A percentile compares a stretch with the other conserved stretches of the same genome.
Conservation (phyloP, 2,113 vertebrate species). For the Bubo scandiacus region DNA sequence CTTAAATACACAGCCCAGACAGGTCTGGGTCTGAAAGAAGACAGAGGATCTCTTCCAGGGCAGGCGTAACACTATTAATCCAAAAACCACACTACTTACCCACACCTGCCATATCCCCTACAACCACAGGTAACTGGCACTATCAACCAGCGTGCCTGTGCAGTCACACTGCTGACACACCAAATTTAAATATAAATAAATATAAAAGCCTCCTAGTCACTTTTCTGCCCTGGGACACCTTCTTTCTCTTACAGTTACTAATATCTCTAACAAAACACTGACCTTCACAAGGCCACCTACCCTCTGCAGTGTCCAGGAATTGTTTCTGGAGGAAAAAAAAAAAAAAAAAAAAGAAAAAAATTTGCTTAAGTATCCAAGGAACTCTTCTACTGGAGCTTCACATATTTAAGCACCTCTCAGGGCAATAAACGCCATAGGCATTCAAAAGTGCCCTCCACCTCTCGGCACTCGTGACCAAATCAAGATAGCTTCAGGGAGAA, state of each 20-base stretch:
- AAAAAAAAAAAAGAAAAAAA: no score
- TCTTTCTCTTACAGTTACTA: background rate
- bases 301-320: accelerated
- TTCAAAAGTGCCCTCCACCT: background rate
- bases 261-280: background rate
- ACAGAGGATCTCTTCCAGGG: background rate
- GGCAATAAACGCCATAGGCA: background rate
- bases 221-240: background rate
- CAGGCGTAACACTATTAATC: background rate
- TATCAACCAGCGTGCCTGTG: background rate
- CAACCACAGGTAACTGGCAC: background rate
- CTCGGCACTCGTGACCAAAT: accelerated
- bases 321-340: accelerated
- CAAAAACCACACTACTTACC: background rate
- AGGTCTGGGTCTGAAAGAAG: background rate
- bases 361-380: background rate
- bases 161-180: background rate
- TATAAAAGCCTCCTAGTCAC: background rate
- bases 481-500: background rate
- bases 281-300: background rate
- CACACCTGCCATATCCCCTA: background rate
- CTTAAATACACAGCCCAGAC: background rate
- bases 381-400: background rate
- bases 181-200: background rate
- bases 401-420: background rate